Evolutionary conservation across 2,113 vertebrate species (phyloP), one percentile per base, ranked within the genome.

Genomic region (Brachyistius frenatus): DNA sequence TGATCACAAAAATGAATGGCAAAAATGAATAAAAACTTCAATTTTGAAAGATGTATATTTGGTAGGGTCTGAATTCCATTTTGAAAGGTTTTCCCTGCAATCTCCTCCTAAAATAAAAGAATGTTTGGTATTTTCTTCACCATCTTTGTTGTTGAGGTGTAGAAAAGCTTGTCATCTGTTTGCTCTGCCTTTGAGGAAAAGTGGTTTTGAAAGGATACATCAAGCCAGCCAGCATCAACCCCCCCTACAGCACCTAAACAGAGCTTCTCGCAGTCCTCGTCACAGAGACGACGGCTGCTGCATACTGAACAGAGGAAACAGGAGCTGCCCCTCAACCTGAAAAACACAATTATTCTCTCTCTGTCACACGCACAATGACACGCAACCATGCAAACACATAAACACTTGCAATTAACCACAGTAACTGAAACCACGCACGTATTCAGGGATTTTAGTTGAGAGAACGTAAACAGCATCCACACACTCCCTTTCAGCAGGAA

Each of bases 241-340:
- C 73, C 46, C 41, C 44, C 0, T 37, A 61, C 66, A 88, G 84
- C 81, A 74, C 60, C 77, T 79, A 85, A 88, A 91, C 85, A 85
- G 81, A 86, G 86, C 86, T 84, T 9, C 77, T 83, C 83, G 90
- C 88, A 81, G 74, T 87, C 86, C 81, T 74, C 46, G 77, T 87
- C 84, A 84, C 71, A 63, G 46, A 55, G 73, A 56, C 62, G 41
- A 88, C 80, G 35, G 67, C 66, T 11, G 54, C 86, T 86, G 92
- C 90, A 93, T 93, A 88, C 91, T 78, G 86, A 93, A 67, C 73
- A 88, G 87, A 84, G n/a, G 66, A 81, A 78, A 89, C 77, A 75
- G 80, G 65, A 81, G 83, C 89, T 79, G 80, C 81, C 74, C 66
- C 68, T 87, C 80, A 73, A 76, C 74, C 72, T 76, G 73, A 84